These are phyloP conservation scores for Chorisops tibialis DNA, from an alignment of 2,888 invertebrate species.

Conservation along the genomic window DNA sequence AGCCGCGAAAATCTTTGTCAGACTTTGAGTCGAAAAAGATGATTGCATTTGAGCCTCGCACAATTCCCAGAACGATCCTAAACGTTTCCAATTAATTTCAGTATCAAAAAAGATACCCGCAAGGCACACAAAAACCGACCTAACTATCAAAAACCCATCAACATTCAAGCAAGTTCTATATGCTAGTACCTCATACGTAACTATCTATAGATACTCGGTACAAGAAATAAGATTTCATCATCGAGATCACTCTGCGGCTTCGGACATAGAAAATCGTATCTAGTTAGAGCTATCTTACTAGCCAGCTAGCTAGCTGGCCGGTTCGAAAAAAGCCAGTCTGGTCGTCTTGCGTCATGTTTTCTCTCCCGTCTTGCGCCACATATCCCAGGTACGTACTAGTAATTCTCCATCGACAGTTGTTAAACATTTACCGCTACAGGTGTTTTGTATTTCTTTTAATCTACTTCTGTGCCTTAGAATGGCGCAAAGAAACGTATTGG, in stretches of 20 bases:
- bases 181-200: background rate
- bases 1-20: too few species aligned
- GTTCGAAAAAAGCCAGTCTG: background rate
- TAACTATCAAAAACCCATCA: constrained; percentile 2
- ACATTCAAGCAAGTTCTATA: background rate
- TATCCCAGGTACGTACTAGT: background rate
- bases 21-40: too few species aligned
- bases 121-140: background rate
- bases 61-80: background rate
- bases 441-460: constrained; percentile 16
- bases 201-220: background rate
- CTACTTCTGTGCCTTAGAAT: constrained; percentile 3
- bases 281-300: background rate
- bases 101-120: background rate
- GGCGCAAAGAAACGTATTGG: constrained; percentile 20
- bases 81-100: constrained; percentile 14
- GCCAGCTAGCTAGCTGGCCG: background rate
- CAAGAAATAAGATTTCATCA: constrained; percentile 1
- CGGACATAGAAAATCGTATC: background rate
- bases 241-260: background rate
- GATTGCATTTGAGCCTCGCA: too few species aligned
- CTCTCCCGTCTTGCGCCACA: constrained; percentile 5
- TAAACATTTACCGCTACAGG: constrained; percentile 26
- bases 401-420: constrained; percentile 13
- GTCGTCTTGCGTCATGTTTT: background rate